These are phyloP conservation scores for Drosophila emarginata DNA, from an alignment of 2,888 invertebrate species.

Conservation along the genomic window DNA sequence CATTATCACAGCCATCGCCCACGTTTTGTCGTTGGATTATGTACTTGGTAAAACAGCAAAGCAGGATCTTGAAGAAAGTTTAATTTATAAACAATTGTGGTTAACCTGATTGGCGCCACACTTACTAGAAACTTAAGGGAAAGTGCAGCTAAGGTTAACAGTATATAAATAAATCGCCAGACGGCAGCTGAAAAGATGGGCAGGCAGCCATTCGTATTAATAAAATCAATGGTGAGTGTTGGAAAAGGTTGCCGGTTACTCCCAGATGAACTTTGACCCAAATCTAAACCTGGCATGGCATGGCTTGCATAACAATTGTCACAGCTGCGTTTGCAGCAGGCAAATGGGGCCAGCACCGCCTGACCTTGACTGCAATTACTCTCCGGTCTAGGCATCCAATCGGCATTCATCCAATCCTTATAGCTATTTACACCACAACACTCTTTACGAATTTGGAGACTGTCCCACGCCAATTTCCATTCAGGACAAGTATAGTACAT, in stretches of 20 bases:
- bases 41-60: slow-evolving; percentile 69
- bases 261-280: not conserved
- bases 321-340: slow-evolving; percentile 68
- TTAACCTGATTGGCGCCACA: not conserved
- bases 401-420: slow-evolving; percentile 80
- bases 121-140: slow-evolving; percentile 68
- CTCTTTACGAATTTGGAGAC: slow-evolving; percentile 74
- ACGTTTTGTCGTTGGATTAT: slow-evolving; percentile 61
- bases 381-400: slow-evolving; percentile 67
- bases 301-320: slow-evolving; percentile 53
- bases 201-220: slow-evolving; percentile 74
- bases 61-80: slow-evolving; percentile 42
- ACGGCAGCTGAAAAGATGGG: slow-evolving; percentile 45
- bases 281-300: slow-evolving; percentile 28
- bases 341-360: slow-evolving; percentile 71
- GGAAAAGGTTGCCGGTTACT: slow-evolving; percentile 34
- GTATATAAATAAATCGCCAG: slow-evolving; percentile 54
- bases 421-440: slow-evolving; percentile 81
- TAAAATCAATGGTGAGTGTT: slow-evolving; percentile 59
- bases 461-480: slow-evolving; percentile 81
- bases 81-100: slow-evolving; percentile 12
- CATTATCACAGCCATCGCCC: slow-evolving; percentile 47
- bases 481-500: slow-evolving; percentile 79
- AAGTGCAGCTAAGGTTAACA: slow-evolving; percentile 54
- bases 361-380: slow-evolving; percentile 11